A percentile compares a stretch with the other conserved stretches of the same genome.
Conservation (phyloP, 2,888 invertebrate genomes). For the Mylabris sibirica region DNA sequence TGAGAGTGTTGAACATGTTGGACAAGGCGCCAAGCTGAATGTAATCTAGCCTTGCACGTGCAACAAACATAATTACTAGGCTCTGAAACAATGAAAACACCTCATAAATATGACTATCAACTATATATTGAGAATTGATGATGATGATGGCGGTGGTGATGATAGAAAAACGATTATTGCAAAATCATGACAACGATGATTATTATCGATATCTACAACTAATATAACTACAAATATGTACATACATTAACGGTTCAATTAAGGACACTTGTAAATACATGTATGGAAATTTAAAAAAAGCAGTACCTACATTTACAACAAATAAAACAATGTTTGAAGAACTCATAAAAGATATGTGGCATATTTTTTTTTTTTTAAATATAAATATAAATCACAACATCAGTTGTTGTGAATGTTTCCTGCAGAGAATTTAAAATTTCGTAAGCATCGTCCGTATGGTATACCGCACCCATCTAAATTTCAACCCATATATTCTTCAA, state of each 20-base stretch:
- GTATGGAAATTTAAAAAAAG: neutral
- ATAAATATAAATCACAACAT: neutral
- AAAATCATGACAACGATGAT: conserved; percentile 6
- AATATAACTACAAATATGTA: neutral
- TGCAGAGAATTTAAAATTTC: conserved; percentile 1
- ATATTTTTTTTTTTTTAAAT: neutral
- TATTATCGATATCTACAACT: neutral
- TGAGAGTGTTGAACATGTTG: conserved; percentile 96
- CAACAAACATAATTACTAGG: conserved; percentile 94
- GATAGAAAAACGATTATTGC: conserved; percentile 3
- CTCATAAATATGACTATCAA: conserved; percentile 13
- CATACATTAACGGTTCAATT: conserved; percentile 6
- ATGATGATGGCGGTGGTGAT: neutral
- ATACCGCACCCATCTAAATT: conserved; percentile 10
- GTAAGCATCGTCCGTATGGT: neutral
- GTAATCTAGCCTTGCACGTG: conserved; percentile 89
- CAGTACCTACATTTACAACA: neutral
- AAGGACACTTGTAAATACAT: neutral
- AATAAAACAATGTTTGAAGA: neutral
- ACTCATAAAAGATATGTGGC: neutral
- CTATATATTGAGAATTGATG: neutral
- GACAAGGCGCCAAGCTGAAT: conserved; percentile 94
- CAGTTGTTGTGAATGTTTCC: conserved; percentile 15
- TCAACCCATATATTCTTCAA: neutral
- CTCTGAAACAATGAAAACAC: conserved; percentile 71